These are phyloP conservation scores for Coracias cyanogaster DNA, from an alignment of 2,797 vertebrate species.

Conservation along the genomic window DNA sequence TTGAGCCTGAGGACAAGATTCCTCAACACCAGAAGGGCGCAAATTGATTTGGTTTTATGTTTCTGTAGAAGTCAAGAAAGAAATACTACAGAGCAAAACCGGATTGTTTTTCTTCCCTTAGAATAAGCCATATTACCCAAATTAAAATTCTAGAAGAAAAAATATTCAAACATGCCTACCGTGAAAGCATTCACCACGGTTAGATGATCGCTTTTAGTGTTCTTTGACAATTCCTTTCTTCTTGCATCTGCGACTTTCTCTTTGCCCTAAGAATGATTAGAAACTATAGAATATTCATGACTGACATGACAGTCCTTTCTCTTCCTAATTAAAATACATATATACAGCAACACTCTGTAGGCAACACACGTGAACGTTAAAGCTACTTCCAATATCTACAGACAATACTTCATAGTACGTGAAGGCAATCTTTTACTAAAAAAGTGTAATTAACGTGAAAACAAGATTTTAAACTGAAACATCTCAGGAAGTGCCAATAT, in stretches of 20 bases:
- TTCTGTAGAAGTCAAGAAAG: not conserved
- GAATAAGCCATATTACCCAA: not conserved
- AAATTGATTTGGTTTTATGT: not conserved
- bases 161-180: conserved; percentile 76
- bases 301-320: not conserved
- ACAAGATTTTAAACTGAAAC: not conserved
- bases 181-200: conserved; percentile 93
- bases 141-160: not conserved
- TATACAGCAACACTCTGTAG: not conserved
- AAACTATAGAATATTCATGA: not conserved
- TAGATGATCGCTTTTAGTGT: conserved; percentile 94
- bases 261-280: conserved; percentile 86
- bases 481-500: not conserved
- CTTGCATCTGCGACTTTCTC: conserved; percentile 94
- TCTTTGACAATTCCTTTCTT: conserved; percentile 89
- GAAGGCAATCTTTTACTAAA: not conserved
- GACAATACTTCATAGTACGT: not conserved
- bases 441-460: not conserved
- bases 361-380: not conserved
- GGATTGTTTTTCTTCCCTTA: not conserved
- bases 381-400: not conserved
- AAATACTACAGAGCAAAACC: not conserved
- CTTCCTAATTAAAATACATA: not conserved
- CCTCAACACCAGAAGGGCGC: not conserved
- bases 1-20: not conserved